Base-by-base conservation (phyloP, 2,797 vertebrate genomes). In the Sparus aurata region DNA sequence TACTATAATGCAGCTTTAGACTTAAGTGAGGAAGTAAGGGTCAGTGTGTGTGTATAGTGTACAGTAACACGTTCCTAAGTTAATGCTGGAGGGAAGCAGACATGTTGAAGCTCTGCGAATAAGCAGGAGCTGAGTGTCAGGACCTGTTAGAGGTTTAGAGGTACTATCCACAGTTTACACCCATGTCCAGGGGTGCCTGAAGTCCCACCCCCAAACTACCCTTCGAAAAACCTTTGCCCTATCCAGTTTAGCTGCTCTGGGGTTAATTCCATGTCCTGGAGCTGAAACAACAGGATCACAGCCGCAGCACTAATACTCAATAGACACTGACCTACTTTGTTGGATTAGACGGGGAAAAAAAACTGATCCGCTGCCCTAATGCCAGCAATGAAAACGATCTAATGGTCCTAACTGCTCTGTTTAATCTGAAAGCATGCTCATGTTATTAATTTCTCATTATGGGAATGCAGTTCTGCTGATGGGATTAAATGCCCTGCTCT, bases 371-470 rank as follows among this genome's bases (percentile, higher is more conserved):
- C 91, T 92, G 93, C 92, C 92, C 93, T 94, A 93, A 95, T 94
- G 94, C 93, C 93, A 94, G 93, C 91, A 85, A 93, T 94, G 95
- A 96, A 94, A 96, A 93, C 89, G 94, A 96, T 95, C 94, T 95
- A 95, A 95, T 94, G 93, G 92, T 93, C 85, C 93, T 92, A 93
- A 95, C 94, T 95, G 94, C 91, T 94, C 90, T 76, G 92, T 94
- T 95, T 94, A 95, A 95, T 95, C 95, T 95, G 90, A 92, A 91
- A 94, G 93, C 94, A 95, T 94, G 93, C 90, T 93, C 92, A 89
- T 91, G 91, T 94, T 95, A 94, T 95, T 95, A 93, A 94, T 95
- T 95, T 95, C 93, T 95, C 94, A 96, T 96, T 95, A 95, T 83
- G 90, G 90, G 93, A 95, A 94, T 95, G 94, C 92, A 93, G 93